phyloP scores from a whole-genome alignment of 2,888 invertebrate species.

The Dasysyrphus albostriatus region DNA sequence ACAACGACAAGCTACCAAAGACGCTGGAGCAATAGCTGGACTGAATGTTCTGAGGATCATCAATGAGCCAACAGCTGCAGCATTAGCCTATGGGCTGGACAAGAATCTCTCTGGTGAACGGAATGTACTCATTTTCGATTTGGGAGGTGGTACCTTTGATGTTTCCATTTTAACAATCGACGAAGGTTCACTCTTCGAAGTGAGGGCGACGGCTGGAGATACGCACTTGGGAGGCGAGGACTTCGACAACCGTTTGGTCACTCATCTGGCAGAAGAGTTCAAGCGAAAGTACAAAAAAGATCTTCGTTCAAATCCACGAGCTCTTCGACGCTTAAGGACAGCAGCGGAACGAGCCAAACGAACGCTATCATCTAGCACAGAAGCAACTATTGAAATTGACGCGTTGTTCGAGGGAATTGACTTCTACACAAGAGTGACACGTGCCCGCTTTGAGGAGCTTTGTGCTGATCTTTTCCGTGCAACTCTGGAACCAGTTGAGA shows the following conservation, averaged over 20 bases:
- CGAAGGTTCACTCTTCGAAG: constrained; percentile 93
- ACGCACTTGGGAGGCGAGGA: constrained; percentile 96
- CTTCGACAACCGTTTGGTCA: constrained; percentile 93
- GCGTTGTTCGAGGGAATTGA: constrained; percentile 89
- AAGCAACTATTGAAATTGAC: constrained; percentile 89
- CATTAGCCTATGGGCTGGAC: constrained; percentile 94
- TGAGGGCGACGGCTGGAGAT: constrained; percentile 96
- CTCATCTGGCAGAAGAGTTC: constrained; percentile 93
- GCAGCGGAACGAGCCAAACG: constrained; percentile 90
- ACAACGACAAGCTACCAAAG: constrained; percentile 95
- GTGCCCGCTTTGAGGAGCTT: constrained; percentile 90
- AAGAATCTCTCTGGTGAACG: constrained; percentile 91
- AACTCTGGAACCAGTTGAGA: constrained; percentile 90
- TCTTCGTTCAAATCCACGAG: constrained; percentile 86
- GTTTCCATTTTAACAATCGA: constrained; percentile 96
- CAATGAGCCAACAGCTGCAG: constrained; percentile 95
- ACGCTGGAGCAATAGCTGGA: constrained; percentile 94
- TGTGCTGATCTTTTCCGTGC: constrained; percentile 88
- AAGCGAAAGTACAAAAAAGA: constrained; percentile 90
- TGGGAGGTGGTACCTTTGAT: constrained; percentile 94
- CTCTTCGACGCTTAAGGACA: constrained; percentile 87
- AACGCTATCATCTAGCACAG: constrained; percentile 89
- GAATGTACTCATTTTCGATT: constrained; percentile 87
- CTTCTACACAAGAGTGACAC: constrained; percentile 88
- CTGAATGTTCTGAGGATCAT: constrained; percentile 94